Conservation (phyloP, 92 coral and sea anemone genomes). For the Porites rus region DNA sequence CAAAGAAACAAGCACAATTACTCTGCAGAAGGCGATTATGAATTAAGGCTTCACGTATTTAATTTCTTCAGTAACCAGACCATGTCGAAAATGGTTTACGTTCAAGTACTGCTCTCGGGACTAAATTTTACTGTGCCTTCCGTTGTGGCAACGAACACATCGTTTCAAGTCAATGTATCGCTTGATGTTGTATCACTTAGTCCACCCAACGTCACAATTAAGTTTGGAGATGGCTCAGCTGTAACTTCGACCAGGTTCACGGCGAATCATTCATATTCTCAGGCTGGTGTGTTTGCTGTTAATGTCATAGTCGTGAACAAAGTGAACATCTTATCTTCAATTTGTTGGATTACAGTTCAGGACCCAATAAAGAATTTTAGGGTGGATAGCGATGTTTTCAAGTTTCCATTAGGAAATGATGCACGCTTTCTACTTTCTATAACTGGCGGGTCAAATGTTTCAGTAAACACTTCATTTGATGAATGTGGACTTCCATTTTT, state of each 20-base stretch:
- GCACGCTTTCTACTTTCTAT: conserved; percentile 28
- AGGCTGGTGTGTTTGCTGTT: conserved; percentile 50
- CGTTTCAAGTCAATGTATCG: conserved; percentile 35
- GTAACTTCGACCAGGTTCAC: conserved; percentile 31
- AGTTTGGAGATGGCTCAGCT: conserved; percentile 52
- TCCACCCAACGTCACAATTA: conserved; percentile 45
- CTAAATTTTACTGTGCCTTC: conserved; percentile 44
- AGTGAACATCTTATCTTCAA: conserved; percentile 34
- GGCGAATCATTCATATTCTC: conserved; percentile 23
- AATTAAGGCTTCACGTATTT: conserved; percentile 24
- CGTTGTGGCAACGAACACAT: conserved; percentile 21
- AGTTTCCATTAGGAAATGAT: conserved; percentile 7
- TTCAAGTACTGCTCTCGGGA: conserved; percentile 60
- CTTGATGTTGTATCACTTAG: conserved; percentile 41
- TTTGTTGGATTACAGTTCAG: conserved; percentile 44
- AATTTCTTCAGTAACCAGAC: conserved; percentile 64
- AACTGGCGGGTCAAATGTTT: conserved; percentile 18
- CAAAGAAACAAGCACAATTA: conserved; percentile 42
- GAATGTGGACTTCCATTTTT: conserved; percentile 20
- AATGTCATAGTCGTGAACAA: conserved; percentile 42
- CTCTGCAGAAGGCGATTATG: conserved; percentile 62
- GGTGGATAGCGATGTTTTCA: conserved; percentile 12
- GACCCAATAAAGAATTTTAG: conserved; percentile 40
- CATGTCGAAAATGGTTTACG: conserved; percentile 8
- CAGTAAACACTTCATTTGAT: conserved; percentile 18